phyloP scores from a whole-genome alignment of 1,140 invertebrate species.

The Cydia strobilella region DNA sequence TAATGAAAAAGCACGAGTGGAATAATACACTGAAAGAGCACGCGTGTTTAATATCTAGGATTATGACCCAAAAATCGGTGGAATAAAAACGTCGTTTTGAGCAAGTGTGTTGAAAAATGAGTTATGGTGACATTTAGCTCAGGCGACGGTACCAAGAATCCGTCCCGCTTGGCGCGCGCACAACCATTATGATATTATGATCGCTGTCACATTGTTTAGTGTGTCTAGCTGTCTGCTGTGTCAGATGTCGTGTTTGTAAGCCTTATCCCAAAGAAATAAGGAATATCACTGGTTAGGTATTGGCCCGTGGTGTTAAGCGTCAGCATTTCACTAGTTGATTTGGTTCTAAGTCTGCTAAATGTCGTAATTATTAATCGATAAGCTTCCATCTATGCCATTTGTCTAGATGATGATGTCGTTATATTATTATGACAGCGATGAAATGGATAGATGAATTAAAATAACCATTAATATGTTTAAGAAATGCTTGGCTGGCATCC shows the following conservation, averaged over 20 bases:
- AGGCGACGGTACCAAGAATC: background rate
- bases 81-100: too few relatives aligned
- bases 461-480: too few relatives aligned
- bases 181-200: background rate
- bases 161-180: background rate
- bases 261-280: background rate
- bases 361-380: background rate
- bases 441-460: too few relatives aligned
- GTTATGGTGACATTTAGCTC: too few relatives aligned
- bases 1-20: too few relatives aligned
- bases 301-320: too few relatives aligned
- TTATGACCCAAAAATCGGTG: too few relatives aligned
- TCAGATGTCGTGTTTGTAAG: background rate
- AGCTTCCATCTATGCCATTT: background rate
- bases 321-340: too few relatives aligned
- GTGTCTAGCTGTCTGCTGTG: background rate
- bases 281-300: background rate
- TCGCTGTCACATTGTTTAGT: constrained; percentile 2
- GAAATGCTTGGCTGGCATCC: too few relatives aligned
- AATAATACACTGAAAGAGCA: too few relatives aligned
- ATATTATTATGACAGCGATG: background rate
- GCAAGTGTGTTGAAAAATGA: too few relatives aligned
- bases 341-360: background rate
- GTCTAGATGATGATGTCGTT: background rate
- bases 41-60: too few relatives aligned